Base-by-base conservation (phyloP, 53 echinoderm and acorn worm genomes). In the Arbacia lixula region DNA sequence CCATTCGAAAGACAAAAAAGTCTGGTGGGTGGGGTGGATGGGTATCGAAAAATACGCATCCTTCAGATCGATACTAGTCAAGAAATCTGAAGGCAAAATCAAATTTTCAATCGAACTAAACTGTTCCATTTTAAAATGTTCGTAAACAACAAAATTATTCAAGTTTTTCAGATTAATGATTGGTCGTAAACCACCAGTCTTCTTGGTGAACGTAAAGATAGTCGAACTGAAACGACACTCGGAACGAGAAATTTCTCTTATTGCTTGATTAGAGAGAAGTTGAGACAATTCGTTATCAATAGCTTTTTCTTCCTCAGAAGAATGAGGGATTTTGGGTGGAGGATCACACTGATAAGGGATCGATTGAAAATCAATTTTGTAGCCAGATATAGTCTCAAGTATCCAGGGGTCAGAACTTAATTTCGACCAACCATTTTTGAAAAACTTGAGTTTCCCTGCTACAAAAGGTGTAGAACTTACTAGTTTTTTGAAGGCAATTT, bases 371-470 rank as follows among this genome's bases (percentile, higher is more conserved):
- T 38, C 22, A 37, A 66, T 19, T 37, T 16, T 66, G 37, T 66
- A 66, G 14, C 66, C 38, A 6, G 66, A 34, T 37, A 66, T 66
- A 39, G 66, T 37, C 31, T 36, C 38, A 6, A 66, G 19, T 14
- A 66, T 38, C 19, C 37, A 66, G n/a, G 66, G 66, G 37, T 66
- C 66, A 12, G 66, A 66, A 21, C 36, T 66, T 21, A 36, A 37
- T 39, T 66, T 36, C 36, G 66, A 66, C 37, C 66, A 66, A 14
- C 36, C 37, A 66, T 66, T 39, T 66, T 66, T 66, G 37, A 66
- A 66, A 66, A 66, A 66, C 66, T 37, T 66, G 37, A 66, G 66
- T 66, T 31, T 66, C 38, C 66, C 66, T 24, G 66, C n/a, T n/a
- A n/a, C 66, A 66, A 66, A 5, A 36, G 22, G 36, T 66, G 66